Percentiles rank a stretch among this genome's conserved stretches.
phyloP scores from a whole-genome alignment of 2,113 vertebrate species.

The Pelecanoides urinatrix region DNA sequence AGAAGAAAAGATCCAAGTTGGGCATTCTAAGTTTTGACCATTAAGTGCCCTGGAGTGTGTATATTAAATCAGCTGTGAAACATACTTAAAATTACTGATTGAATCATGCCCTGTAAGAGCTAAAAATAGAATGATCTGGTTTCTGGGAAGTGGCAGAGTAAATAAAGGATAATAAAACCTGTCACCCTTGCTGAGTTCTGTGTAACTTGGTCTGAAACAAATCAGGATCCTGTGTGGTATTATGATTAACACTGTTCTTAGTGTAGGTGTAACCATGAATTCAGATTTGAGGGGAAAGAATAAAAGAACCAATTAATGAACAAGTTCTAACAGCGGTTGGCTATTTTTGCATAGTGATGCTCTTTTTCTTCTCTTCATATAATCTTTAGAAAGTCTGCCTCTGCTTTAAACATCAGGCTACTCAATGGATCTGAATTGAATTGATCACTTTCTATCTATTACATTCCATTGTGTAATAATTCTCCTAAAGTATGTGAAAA shows the following conservation, averaged over 20 bases:
- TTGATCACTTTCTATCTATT: neutral
- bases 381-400: neutral
- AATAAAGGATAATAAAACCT: conserved; percentile 31
- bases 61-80: conserved; percentile 11
- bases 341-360: neutral
- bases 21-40: neutral
- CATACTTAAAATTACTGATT: neutral
- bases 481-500: neutral
- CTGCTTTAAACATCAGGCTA: neutral
- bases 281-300: neutral
- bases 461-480: neutral
- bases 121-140: conserved; percentile 1
- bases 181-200: neutral
- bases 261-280: neutral
- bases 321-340: neutral
- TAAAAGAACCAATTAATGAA: neutral
- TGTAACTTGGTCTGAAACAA: neutral
- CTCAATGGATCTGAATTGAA: neutral
- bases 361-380: neutral
- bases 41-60: neutral
- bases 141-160: conserved; percentile 45
- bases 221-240: neutral
- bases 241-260: neutral
- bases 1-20: neutral
- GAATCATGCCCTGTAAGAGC: neutral